Evolutionary conservation across 1,140 invertebrate species (phyloP), one percentile per base, ranked within the genome.

Genomic region (Bacillus rossius): DNA sequence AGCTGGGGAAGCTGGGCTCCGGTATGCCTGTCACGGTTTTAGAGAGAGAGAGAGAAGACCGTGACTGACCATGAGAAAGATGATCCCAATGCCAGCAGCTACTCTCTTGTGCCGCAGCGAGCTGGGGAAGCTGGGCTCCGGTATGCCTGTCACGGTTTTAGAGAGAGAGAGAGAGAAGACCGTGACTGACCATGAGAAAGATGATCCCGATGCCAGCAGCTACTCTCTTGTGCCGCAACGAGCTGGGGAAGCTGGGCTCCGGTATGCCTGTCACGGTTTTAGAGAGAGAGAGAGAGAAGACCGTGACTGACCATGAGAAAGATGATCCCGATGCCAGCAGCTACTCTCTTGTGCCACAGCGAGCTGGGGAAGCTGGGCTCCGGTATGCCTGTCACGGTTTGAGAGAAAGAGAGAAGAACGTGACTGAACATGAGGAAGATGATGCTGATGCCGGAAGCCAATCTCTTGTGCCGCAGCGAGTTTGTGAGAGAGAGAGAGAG

Each of bases 51-150:
- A n/a, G 76, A 77, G 63, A n/a, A n/a, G n/a, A n/a, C n/a, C n/a
- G n/a, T n/a, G 8, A 57, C 34, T 51, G 61, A 78, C 77, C 78
- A 79, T 79, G 10, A 79, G 67, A 48, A 77, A 71, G 50, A 79
- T 71, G 14, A 76, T 69, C 2, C 75, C 75, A 10, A 76, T 69
- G 1, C 77, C 77, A 3, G 77, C 74, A 23, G 73, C 74, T 16
- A 79, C 74, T 42, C 78, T 63, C 60, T 74, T 74, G 25, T 66
- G 67, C 19, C 78, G 61, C 25, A 75, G 61, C 20, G 66, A 66
- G 25, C 71, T 70, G 2, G 82, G 81, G 61, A 84, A 84, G 56
- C 75, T 74, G 3, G 83, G 83, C 63, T 84, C 83, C 40, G 76
- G 74, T 4, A 81, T 71, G 3, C 81, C 77, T 3, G 77, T 80